A percentile compares a stretch with the other conserved stretches of the same genome.
Evolutionary conservation across 2,113 vertebrate genomes (phyloP).

Genomic region (Conger conger): DNA sequence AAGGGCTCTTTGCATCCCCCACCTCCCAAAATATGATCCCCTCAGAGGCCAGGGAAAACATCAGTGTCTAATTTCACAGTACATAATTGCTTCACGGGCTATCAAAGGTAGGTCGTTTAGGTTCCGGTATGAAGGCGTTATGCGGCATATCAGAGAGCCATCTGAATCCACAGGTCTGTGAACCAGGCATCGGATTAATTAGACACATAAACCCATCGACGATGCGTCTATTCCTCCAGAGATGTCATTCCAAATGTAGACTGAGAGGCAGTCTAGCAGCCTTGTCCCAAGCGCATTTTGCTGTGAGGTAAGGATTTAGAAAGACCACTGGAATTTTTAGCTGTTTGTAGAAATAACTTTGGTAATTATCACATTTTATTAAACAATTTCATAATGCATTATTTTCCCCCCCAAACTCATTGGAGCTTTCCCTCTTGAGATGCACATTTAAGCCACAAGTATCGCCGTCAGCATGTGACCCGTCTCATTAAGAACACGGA

Average conservation of each 20-base stretch:
- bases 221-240: not conserved
- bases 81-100: not conserved
- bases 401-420: not conserved
- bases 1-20: not conserved
- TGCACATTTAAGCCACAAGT: not conserved
- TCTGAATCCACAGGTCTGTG: not conserved
- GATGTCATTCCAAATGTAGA: not conserved
- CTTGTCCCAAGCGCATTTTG: not conserved
- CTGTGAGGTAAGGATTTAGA: not conserved
- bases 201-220: not conserved
- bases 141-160: not conserved
- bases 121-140: not conserved
- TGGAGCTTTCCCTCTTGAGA: not conserved
- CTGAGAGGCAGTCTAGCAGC: not conserved
- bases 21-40: no score
- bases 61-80: conserved; percentile 1
- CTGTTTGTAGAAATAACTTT: not conserved
- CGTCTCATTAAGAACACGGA: not conserved
- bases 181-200: not conserved
- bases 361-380: not conserved
- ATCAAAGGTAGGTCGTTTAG: not conserved
- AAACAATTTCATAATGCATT: no score
- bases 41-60: not conserved
- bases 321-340: not conserved
- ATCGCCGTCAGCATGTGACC: not conserved